phyloP scores from a whole-genome alignment of 2,888 invertebrate species.

The Mesorhabditis spiculigera region DNA sequence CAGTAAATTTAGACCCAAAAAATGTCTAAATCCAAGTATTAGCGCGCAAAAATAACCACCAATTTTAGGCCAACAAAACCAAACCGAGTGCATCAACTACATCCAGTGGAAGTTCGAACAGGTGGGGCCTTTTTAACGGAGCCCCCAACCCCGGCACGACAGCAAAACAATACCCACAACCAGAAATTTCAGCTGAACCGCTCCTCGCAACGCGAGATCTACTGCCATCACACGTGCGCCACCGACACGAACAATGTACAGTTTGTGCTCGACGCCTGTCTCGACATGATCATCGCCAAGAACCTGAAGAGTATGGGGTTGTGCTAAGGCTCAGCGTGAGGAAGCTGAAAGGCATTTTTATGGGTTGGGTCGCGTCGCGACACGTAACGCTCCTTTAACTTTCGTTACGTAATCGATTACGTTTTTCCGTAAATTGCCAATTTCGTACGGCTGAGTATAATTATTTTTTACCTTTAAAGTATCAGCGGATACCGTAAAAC shows the following conservation, averaged over 20 bases:
- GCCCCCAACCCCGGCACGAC: too few species aligned
- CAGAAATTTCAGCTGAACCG: slow-evolving; percentile 36
- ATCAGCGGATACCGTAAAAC: too few species aligned
- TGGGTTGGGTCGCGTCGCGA: too few species aligned
- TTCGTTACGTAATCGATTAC: too few species aligned
- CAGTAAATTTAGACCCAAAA: too few species aligned
- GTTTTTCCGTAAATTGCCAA: too few species aligned
- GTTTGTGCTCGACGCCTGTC: slow-evolving; percentile 99
- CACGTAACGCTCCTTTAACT: too few species aligned
- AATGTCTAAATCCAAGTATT: too few species aligned
- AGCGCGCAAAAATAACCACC: background rate
- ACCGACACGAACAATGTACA: slow-evolving; percentile 99
- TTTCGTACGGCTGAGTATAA: too few species aligned
- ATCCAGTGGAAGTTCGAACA: slow-evolving; percentile 59
- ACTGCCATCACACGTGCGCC: slow-evolving; percentile 99
- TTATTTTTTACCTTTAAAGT: too few species aligned
- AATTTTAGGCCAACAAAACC: slow-evolving; percentile 47
- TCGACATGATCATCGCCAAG: slow-evolving; percentile 99
- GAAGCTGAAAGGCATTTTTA: too few species aligned
- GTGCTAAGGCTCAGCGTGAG: slow-evolving; percentile 67
- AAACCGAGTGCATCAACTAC: slow-evolving; percentile 58
- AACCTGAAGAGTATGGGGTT: slow-evolving; percentile 98
- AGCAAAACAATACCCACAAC: too few species aligned
- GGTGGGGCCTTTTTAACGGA: slow-evolving; percentile 14
- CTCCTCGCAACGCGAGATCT: slow-evolving; percentile 99